Base-by-base conservation (phyloP, 2,113 vertebrate genomes). In the Dinomys branickii region DNA sequence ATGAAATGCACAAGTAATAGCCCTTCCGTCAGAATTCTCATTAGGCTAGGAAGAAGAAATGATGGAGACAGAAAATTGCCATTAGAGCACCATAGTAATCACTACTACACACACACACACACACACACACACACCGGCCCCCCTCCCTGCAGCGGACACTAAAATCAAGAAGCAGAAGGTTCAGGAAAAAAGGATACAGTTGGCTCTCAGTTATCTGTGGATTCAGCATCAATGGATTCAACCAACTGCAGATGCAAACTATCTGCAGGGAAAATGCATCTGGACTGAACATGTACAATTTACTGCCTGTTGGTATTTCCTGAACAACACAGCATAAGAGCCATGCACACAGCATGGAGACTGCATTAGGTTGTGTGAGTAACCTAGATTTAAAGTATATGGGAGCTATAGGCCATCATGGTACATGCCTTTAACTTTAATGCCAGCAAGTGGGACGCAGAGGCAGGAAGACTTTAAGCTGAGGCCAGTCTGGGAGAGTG, bases 1-100 rank as follows among this genome's bases (percentile, higher is more conserved):
- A 38, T 22, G 54, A 35, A 35, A 28, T 52, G 3, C 7, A 81
- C 5, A 20, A 85, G 47, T 5, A 2, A 71, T n/a, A 85, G 69
- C 47, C 90, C 67, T 38, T 88, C 58, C 28, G 80, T 89, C 30
- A 89, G 58, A 93, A 83, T 78, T 89, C 28, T 19, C 91, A n/a
- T 84, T 50, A 81, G 85, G 85, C 71, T 44, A 91, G 12, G 12
- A 16, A 35, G 22, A 90, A 90, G 89, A 59, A 52, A 90, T 54
- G 24, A 73, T 4, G 30, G 26, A 58, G 52, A 50, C 2, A 96
- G 52, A 59, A 73, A 59, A 63, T 20, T 20, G 59, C 22, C 20
- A 77, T 3, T 5, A 65, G 26, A 94, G 71, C 20, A 58, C 11
- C 59, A 78, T 8, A 59, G 33, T 7, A 77, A 93, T 26, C 58